phyloP scores from a whole-genome alignment of 2,888 invertebrate genomes.

The Cheilosia grossa region DNA sequence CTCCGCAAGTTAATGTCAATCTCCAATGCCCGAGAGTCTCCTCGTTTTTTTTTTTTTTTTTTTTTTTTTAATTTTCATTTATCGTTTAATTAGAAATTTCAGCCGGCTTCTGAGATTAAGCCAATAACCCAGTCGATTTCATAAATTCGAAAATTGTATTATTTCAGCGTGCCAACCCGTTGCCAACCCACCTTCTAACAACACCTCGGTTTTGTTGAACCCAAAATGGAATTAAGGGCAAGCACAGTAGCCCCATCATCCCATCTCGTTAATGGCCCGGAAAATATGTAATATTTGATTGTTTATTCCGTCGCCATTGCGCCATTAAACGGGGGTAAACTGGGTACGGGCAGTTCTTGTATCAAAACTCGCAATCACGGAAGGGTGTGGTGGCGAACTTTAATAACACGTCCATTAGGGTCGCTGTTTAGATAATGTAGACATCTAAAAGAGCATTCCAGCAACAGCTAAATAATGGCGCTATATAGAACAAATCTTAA shows the following conservation, averaged over 20 bases:
- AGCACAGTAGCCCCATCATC: constrained; percentile 43
- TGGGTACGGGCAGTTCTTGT: not conserved
- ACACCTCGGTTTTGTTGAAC: constrained; percentile 6
- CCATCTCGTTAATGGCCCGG: constrained; percentile 41
- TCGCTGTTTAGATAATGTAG: constrained; percentile 14
- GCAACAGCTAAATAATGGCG: constrained; percentile 28
- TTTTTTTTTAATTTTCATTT: constrained; percentile 46
- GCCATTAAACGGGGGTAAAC: constrained; percentile 47
- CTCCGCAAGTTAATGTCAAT: constrained; percentile 12
- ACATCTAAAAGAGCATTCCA: constrained; percentile 18
- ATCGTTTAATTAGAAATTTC: constrained; percentile 30
- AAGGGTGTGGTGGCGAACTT: not conserved
- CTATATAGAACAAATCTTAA: constrained; percentile 40
- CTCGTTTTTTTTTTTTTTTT: constrained; percentile 1
- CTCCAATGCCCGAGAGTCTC: too few relatives aligned
- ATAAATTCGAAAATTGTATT: constrained; percentile 58
- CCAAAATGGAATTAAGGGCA: constrained; percentile 64
- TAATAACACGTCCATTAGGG: constrained; percentile 51
- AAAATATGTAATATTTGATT: constrained; percentile 65
- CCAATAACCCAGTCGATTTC: constrained; percentile 39
- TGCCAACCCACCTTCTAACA: not conserved
- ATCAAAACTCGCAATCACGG: constrained; percentile 10
- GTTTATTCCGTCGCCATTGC: constrained; percentile 57
- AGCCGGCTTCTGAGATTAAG: constrained; percentile 49
- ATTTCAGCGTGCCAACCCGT: constrained; percentile 11